Conservation (phyloP, 2,113 vertebrate genomes). For the Diadophis punctatus region DNA sequence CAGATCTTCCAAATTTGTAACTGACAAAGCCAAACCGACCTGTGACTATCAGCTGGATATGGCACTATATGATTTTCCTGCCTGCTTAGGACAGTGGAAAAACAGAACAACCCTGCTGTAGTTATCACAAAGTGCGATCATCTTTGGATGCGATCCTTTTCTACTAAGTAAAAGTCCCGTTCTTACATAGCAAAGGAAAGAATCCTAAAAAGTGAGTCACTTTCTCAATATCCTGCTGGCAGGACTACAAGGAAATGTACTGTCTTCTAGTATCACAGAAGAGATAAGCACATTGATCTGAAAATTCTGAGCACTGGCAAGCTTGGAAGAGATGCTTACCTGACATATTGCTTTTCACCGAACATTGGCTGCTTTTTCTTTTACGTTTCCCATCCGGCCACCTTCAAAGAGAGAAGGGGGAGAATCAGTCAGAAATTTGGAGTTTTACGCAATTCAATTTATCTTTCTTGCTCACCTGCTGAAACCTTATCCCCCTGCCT, state of each 20-base stretch:
- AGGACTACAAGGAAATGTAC: not conserved
- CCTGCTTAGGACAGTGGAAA: not conserved
- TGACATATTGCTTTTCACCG: conserved; percentile 96
- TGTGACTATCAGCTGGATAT: not conserved
- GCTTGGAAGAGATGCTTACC: conserved; percentile 67
- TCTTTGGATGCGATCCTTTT: not conserved
- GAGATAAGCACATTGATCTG: not conserved
- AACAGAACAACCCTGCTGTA: not conserved
- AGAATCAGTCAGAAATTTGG: not conserved
- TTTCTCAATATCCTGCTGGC: not conserved
- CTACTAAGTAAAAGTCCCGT: not conserved
- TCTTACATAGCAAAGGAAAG: not conserved
- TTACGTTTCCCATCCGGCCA: conserved; percentile 98
- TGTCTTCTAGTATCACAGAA: not conserved
- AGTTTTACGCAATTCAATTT: not conserved
- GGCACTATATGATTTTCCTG: not conserved
- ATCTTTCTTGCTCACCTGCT: conserved; percentile 1
- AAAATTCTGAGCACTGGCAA: not conserved
- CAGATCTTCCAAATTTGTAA: not conserved
- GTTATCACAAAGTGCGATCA: not conserved
- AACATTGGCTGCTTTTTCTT: conserved; percentile 99
- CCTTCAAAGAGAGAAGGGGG: conserved; percentile 61
- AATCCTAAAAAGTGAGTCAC: not conserved
- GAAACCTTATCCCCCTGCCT: not conserved
- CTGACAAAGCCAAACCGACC: not conserved